Percentiles rank a stretch among this genome's conserved stretches.
Conservation (phyloP, 2,113 vertebrate genomes). For the Onychorhynchus coronatus region DNA sequence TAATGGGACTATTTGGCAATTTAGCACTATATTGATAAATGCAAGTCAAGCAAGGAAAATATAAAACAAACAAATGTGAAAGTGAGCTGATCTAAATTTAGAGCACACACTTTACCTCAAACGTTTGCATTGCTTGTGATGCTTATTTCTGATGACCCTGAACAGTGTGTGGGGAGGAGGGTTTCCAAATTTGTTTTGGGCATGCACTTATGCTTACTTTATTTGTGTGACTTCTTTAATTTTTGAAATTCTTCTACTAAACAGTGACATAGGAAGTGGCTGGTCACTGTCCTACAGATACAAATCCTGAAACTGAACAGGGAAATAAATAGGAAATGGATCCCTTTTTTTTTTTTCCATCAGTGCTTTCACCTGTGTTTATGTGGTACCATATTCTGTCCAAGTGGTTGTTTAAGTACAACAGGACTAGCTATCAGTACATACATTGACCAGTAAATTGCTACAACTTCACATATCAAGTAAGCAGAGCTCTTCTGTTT, state of each 20-base stretch:
- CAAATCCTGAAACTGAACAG: not conserved
- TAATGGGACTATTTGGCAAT: not conserved
- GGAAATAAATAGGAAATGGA: not conserved
- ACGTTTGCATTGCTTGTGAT: not conserved
- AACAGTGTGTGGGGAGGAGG: not conserved
- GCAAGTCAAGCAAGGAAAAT: conserved; percentile 26
- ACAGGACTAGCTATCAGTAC: not conserved
- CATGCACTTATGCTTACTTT: not conserved
- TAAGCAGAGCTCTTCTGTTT: not conserved
- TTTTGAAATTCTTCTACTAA: not conserved
- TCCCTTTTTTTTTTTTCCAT: not conserved
- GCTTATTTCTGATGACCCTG: not conserved
- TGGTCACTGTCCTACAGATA: not conserved
- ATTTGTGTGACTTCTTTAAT: not conserved
- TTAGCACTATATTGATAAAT: not conserved
- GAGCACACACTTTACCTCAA: not conserved
- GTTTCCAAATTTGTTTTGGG: not conserved
- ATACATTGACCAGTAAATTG: not conserved
- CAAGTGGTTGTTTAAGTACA: not conserved
- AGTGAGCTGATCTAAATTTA: not conserved
- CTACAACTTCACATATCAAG: not conserved
- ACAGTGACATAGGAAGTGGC: not conserved
- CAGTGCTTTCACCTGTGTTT: not conserved
- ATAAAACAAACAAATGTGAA: not conserved
- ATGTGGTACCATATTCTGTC: not conserved